A percentile compares a stretch with the other conserved stretches of the same genome.
Conservation (phyloP, 2,888 invertebrate species). For the Heteropelma amictum region DNA sequence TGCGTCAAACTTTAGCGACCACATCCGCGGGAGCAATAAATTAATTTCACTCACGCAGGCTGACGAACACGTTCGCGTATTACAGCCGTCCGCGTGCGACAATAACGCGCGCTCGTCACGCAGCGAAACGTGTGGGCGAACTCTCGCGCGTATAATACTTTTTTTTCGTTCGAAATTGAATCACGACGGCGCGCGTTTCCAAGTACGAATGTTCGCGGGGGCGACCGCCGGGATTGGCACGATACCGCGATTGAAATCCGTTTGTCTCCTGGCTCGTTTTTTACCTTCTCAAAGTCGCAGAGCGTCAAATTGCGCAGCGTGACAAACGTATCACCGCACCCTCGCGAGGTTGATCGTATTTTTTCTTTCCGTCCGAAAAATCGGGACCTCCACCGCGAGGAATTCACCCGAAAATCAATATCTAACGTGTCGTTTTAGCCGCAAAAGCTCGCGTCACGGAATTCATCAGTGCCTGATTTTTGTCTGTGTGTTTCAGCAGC, state of each 20-base stretch:
- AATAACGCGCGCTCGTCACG: constrained; percentile 40
- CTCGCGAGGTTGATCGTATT: too few species aligned
- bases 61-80: constrained; percentile 26
- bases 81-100: neutral
- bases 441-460: too few species aligned
- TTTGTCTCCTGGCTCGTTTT: too few species aligned
- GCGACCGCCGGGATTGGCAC: too few species aligned
- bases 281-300: too few species aligned
- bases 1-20: constrained; percentile 4
- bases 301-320: too few species aligned
- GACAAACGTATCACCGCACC: too few species aligned
- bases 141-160: constrained; percentile 13
- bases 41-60: constrained; percentile 42
- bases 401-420: too few species aligned
- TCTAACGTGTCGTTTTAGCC: too few species aligned
- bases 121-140: constrained; percentile 39
- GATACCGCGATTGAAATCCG: too few species aligned
- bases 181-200: constrained; percentile 21
- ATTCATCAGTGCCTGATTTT: neutral
- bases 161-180: constrained; percentile 24
- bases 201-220: constrained; percentile 54
- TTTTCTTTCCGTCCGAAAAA: too few species aligned
- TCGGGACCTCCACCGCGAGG: too few species aligned
- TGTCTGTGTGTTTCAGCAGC: constrained; percentile 66
- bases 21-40: constrained; percentile 36